Evolutionary conservation across 2,888 invertebrate genomes (phyloP), one percentile per base, ranked within the genome.

Genomic region (Idaea straminata): DNA sequence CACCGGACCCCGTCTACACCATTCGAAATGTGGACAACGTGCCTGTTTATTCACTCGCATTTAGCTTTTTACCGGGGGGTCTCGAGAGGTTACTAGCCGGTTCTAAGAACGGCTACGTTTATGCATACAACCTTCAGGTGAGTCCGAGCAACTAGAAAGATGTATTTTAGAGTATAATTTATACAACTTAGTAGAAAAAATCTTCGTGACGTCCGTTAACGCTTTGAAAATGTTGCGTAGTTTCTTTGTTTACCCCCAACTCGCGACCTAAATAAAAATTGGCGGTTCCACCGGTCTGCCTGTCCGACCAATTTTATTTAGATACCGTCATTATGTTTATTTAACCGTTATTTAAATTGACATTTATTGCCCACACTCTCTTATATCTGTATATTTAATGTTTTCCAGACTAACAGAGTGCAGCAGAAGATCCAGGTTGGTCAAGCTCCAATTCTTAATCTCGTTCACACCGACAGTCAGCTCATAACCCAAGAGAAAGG

Each of bases 111-210:
- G 97, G 97, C 75, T 94, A 93, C 79, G 94, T 97, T 75, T 95
- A 96, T 86, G 94, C 96, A 82, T 97, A 96, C 96, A 95, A 97
- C 91, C 93, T 97, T 84, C 95, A 95, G 93, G 96, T 96, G 89
- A 90, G 89, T 77, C 81, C 77, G 80, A 69, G 71, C 78, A 79
- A 80, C 84, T 83, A 74, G 75, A 80, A 81, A 78, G 74, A 82
- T 82, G 75, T 74, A 74, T 73, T 82, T 76, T 75, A 72, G 71
- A 70, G 74, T 72, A 71, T 68, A 65, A 61, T 73, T 25, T 25
- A 25, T 77, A 74, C 83, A 74, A 47, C 3, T 13, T 47, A 81
- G 82, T 72, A 77, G 69, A 72, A 78, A 72, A 65, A 63, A 69
- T 66, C 66, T 68, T 64, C 62, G 63, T 57, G 69, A 72, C 69